A percentile compares a stretch with the other conserved stretches of the same genome.
Evolutionary conservation across 2,797 vertebrate genomes (phyloP).

Genomic region (Tadarida brasiliensis): DNA sequence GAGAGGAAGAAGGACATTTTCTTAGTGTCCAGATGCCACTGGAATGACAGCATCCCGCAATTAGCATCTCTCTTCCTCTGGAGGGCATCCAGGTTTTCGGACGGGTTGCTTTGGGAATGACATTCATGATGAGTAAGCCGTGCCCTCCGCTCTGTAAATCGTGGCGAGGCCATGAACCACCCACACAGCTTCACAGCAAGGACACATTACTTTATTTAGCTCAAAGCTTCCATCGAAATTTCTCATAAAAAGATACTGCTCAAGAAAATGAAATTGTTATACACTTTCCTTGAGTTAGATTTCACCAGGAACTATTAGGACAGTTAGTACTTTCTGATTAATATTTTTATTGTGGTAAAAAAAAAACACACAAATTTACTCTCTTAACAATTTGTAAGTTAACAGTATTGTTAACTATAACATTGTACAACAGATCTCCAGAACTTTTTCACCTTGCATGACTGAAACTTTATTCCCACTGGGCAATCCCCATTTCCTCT

Average conservation of each 20-base stretch:
- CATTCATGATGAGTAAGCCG: background rate
- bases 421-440: background rate
- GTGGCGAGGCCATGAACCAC: background rate
- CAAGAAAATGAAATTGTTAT: constrained; percentile 44
- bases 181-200: background rate
- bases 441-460: background rate
- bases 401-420: background rate
- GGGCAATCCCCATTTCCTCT: background rate
- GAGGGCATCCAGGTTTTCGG: background rate
- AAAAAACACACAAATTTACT: background rate
- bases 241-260: background rate
- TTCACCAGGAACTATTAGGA: background rate
- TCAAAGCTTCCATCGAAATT: background rate
- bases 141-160: background rate
- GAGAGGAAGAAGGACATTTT: background rate
- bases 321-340: background rate
- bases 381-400: background rate
- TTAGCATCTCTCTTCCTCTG: background rate
- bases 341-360: constrained; percentile 5
- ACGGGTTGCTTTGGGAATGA: background rate
- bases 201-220: background rate
- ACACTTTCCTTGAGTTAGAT: background rate
- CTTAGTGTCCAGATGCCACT: background rate
- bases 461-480: background rate
- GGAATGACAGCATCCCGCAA: background rate